Conservation (phyloP, 2,888 invertebrate genomes). For the Graphium colonna region DNA sequence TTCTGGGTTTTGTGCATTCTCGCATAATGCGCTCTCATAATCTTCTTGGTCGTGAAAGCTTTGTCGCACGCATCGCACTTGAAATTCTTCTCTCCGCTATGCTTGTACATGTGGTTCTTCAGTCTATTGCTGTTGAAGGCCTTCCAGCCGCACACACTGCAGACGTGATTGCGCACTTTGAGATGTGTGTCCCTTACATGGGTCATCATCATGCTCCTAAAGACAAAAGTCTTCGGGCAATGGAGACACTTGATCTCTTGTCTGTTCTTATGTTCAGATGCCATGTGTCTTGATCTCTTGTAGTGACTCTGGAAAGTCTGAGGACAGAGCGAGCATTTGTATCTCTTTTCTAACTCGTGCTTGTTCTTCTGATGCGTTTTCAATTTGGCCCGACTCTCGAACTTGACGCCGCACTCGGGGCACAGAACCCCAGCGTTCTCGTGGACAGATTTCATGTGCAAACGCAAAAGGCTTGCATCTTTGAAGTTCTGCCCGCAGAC, state of each 20-base stretch:
- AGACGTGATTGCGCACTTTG: constrained; percentile 61
- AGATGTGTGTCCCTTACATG: constrained; percentile 64
- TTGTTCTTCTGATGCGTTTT: constrained; percentile 68
- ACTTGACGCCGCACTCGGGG: constrained; percentile 67
- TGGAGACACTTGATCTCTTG: constrained; percentile 65
- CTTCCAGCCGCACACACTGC: constrained; percentile 66
- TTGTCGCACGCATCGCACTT: constrained; percentile 67
- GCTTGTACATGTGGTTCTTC: constrained; percentile 73
- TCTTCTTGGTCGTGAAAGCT: constrained; percentile 67
- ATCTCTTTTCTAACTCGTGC: constrained; percentile 70
- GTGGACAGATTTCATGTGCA: constrained; percentile 61
- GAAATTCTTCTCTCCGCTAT: constrained; percentile 71
- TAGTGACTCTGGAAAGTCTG: constrained; percentile 63
- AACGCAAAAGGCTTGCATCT: constrained; percentile 48
- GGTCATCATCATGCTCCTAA: constrained; percentile 71
- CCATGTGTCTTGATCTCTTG: constrained; percentile 65
- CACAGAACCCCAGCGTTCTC: constrained; percentile 59
- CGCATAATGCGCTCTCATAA: constrained; percentile 63
- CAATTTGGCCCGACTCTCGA: constrained; percentile 68
- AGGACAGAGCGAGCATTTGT: constrained; percentile 70
- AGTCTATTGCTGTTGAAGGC: constrained; percentile 71
- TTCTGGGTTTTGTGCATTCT: constrained; percentile 59
- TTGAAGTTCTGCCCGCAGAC: constrained; percentile 70
- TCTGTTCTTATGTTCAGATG: constrained; percentile 59
- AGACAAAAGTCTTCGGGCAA: constrained; percentile 69